Evolutionary conservation across 2,797 vertebrate genomes (phyloP).

Genomic region (Myotis vivesi): DNA sequence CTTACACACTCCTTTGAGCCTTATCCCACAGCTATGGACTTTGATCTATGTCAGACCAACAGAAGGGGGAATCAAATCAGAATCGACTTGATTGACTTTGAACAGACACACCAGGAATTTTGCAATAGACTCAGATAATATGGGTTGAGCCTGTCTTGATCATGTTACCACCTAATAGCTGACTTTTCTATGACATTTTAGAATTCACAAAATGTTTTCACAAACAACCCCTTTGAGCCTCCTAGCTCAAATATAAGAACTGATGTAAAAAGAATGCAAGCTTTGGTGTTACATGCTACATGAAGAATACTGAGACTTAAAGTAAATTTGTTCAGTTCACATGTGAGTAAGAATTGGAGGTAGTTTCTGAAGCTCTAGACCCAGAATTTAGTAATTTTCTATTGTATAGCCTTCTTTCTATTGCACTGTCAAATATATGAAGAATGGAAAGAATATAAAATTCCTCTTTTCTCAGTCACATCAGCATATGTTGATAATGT

Average conservation of each 20-base stretch:
- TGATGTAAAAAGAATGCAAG: neutral
- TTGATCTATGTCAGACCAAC: neutral
- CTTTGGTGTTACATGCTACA: neutral
- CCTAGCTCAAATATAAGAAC: neutral
- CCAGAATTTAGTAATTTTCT: neutral
- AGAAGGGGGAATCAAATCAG: neutral
- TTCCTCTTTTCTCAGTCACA: neutral
- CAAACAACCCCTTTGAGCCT: neutral
- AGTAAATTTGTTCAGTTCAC: neutral
- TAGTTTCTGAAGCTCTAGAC: neutral
- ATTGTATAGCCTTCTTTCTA: neutral
- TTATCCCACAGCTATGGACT: neutral
- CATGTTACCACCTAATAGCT: neutral
- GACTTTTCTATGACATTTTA: neutral
- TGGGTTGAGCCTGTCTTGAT: neutral
- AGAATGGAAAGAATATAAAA: neutral
- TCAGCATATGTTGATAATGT: neutral
- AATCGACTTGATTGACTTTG: neutral
- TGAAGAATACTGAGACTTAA: neutral
- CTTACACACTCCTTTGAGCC: neutral
- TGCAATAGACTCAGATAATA: neutral
- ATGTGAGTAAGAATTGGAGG: neutral
- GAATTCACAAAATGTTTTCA: neutral
- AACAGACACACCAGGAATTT: slow-evolving; percentile 14
- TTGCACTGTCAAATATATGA: neutral